These are phyloP conservation scores for Drosophila grimshawi DNA, from an alignment of 1,140 invertebrate species.

Conservation along the genomic window DNA sequence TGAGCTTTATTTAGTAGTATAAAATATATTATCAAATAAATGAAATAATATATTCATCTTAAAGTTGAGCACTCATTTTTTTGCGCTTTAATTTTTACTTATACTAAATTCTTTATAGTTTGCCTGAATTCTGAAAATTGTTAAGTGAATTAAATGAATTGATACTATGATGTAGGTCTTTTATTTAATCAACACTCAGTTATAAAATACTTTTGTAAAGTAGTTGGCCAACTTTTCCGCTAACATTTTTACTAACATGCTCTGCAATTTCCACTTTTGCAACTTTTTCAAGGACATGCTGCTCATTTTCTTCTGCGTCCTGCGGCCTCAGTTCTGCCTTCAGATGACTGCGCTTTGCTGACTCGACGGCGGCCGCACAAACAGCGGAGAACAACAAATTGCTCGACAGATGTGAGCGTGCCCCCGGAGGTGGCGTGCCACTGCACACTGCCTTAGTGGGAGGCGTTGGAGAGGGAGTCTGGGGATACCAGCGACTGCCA, in stretches of 20 bases:
- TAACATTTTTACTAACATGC: constrained; percentile 54
- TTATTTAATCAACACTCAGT: constrained; percentile 24
- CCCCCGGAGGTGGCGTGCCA: constrained; percentile 22
- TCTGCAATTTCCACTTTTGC: constrained; percentile 1
- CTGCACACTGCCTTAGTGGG: not conserved
- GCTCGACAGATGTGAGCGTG: constrained; percentile 60
- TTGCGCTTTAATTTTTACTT: no score
- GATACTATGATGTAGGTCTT: not conserved
- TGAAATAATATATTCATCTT: no score
- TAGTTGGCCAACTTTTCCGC: constrained; percentile 22
- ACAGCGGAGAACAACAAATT: constrained; percentile 79
- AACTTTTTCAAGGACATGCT: not conserved
- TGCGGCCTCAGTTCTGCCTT: constrained; percentile 47
- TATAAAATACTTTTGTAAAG: constrained; percentile 16
- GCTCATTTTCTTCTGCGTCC: constrained; percentile 21
- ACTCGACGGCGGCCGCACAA: constrained; percentile 59
- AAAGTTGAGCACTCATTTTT: no score
- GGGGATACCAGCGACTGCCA: constrained; percentile 34
- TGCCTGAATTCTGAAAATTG: no score
- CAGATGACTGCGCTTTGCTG: constrained; percentile 48
- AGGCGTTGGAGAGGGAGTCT: constrained; percentile 51
- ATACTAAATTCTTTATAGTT: no score
- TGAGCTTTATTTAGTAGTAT: no score
- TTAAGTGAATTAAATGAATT: no score
- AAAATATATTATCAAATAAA: no score